A percentile compares a stretch with the other conserved stretches of the same genome.
Conservation (phyloP, 2,888 invertebrate genomes). For the Spodoptera exigua region DNA sequence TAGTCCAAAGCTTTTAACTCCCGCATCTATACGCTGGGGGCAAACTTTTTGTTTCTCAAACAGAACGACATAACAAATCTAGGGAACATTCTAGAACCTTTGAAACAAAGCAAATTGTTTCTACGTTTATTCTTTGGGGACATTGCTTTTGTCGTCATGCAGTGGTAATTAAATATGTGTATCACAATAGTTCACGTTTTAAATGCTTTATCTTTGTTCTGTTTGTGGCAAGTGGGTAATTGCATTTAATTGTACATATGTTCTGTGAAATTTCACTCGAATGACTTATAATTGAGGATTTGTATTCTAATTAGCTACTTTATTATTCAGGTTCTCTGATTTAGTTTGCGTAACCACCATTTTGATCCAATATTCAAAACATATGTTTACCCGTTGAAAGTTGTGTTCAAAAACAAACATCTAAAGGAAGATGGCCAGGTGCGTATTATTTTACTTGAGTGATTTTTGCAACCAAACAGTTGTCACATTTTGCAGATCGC, state of each 20-base stretch:
- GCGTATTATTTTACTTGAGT: too few relatives aligned
- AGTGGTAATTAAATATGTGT: slow-evolving; percentile 54
- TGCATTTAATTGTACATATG: slow-evolving; percentile 19
- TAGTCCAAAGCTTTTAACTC: slow-evolving; percentile 36
- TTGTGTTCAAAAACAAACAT: too few relatives aligned
- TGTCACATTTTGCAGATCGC: too few relatives aligned
- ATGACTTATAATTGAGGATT: slow-evolving; percentile 3
- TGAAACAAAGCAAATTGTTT: slow-evolving; percentile 56
- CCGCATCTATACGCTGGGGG: slow-evolving; percentile 39
- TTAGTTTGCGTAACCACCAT: too few relatives aligned
- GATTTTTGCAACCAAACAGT: too few relatives aligned
- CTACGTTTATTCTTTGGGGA: slow-evolving; percentile 49
- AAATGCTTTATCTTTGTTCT: slow-evolving; percentile 35
- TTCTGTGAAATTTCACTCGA: slow-evolving; percentile 10
- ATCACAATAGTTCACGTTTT: slow-evolving; percentile 21
- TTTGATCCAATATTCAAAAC: too few relatives aligned
- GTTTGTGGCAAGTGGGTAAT: slow-evolving; percentile 20
- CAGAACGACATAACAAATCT: slow-evolving; percentile 43
- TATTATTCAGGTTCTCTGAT: too few relatives aligned
- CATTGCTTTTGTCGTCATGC: slow-evolving; percentile 40
- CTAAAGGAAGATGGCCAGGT: too few relatives aligned
- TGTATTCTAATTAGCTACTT: too few relatives aligned
- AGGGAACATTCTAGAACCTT: slow-evolving; percentile 42
- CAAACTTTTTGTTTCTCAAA: slow-evolving; percentile 51
- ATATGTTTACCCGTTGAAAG: too few relatives aligned